Percentiles rank a stretch among this genome's conserved stretches.
Evolutionary conservation across 2,797 vertebrate genomes (phyloP).

Genomic region (Phalanger gymnotis): DNA sequence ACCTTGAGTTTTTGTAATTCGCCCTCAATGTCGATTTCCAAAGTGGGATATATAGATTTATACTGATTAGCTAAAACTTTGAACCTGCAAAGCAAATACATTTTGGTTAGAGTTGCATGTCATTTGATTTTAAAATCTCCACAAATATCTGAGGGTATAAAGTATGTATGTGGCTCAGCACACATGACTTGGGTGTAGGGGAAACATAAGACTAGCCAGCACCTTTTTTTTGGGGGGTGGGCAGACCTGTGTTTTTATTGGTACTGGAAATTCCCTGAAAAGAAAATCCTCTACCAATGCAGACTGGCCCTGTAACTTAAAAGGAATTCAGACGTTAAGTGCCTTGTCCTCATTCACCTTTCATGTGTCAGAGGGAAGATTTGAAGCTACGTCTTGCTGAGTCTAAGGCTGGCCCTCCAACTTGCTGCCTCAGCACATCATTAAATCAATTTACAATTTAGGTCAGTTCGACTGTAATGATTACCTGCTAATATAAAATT

Average conservation of each 20-base stretch:
- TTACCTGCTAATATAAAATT: slow-evolving; percentile 43
- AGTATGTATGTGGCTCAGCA: neutral
- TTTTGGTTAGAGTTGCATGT: neutral
- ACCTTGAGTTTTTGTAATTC: slow-evolving; percentile 96
- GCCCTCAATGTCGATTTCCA: slow-evolving; percentile 93
- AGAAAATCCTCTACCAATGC: neutral
- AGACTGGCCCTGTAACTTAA: neutral
- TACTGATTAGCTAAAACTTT: slow-evolving; percentile 96
- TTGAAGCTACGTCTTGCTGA: neutral
- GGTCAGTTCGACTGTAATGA: slow-evolving; percentile 35
- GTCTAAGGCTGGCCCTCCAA: neutral
- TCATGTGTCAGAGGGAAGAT: neutral
- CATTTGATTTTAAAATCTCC: neutral
- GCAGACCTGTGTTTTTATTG: neutral
- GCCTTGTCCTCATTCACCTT: neutral
- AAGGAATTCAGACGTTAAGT: neutral
- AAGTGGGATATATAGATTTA: slow-evolving; percentile 95
- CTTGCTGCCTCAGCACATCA: neutral
- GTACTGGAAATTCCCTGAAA: neutral
- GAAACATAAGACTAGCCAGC: neutral
- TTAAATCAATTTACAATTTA: slow-evolving; percentile 40
- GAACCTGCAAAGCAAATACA: slow-evolving; percentile 88
- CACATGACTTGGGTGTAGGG: neutral
- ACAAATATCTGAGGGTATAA: neutral
- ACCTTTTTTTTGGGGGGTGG: neutral